Conservation (phyloP, 2,113 vertebrate genomes). For the human (Homo sapiens) region GRCh38 chr1:212509001-212509500, state of each 20-base stretch:
- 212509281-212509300: not conserved
- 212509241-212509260: not conserved
- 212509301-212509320: not conserved
- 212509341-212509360: not conserved
- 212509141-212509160: not conserved
- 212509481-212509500: no score
- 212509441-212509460: no score
- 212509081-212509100: not conserved
- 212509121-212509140: not conserved
- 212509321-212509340: not conserved
- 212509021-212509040: not conserved
- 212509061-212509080: not conserved
- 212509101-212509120: not conserved
- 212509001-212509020: no score
- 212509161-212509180: not conserved
- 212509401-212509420: not conserved
- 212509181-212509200: not conserved
- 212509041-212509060: not conserved
- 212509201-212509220: not conserved
- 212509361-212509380: not conserved
- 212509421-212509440: no score
- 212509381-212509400: not conserved
- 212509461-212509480: no score
- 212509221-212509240: not conserved
- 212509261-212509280: not conserved